Conservation (phyloP, 2,797 vertebrate genomes). For the Spatula versicolor region DNA sequence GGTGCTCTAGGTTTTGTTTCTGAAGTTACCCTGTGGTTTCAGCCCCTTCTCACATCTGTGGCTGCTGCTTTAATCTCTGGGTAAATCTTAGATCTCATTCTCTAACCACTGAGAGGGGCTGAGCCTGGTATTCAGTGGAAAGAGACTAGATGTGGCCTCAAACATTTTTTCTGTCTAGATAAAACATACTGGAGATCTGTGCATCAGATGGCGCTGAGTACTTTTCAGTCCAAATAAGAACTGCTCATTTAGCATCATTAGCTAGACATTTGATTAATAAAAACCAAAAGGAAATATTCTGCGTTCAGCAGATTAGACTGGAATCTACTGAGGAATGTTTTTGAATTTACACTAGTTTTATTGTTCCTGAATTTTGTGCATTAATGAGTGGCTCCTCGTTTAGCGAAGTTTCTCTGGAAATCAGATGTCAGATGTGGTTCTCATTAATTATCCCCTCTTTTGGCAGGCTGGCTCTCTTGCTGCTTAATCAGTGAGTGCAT, state of each 20-base stretch:
- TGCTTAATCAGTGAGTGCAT: not conserved
- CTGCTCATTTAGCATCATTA: constrained; percentile 60
- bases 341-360: constrained; percentile 19
- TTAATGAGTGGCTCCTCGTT: constrained; percentile 19
- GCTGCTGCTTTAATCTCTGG: not conserved
- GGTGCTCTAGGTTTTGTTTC: not conserved
- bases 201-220: not conserved
- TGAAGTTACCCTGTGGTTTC: too few relatives aligned
- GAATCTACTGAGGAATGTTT: constrained; percentile 56
- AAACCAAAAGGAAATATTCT: constrained; percentile 64
- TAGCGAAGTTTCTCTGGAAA: not conserved
- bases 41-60: not conserved
- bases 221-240: constrained; percentile 13
- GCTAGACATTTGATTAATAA: not conserved
- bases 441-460: not conserved
- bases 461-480: not conserved
- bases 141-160: not conserved
- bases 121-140: not conserved
- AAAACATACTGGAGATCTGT: not conserved
- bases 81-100: not conserved
- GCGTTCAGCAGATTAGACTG: constrained; percentile 60
- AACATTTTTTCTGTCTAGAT: not conserved
- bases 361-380: constrained; percentile 23
- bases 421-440: not conserved
- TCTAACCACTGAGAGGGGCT: not conserved